A percentile compares a stretch with the other conserved stretches of the same genome.
phyloP scores from a whole-genome alignment of 2,888 invertebrate genomes.

The Pandemis corylana region DNA sequence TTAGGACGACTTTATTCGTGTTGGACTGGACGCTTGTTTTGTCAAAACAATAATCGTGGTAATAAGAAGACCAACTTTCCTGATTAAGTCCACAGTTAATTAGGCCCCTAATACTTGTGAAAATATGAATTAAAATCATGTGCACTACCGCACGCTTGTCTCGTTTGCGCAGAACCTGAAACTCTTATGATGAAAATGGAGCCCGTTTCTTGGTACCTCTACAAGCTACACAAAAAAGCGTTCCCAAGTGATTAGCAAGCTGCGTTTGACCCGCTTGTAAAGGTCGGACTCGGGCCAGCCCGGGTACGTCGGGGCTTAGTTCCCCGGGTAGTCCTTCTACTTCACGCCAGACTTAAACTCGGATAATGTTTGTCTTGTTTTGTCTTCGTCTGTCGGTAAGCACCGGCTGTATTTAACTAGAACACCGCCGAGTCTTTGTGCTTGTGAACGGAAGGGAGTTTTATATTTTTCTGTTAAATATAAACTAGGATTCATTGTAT shows the following conservation, averaged over 20 bases:
- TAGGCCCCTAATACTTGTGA: too few species aligned
- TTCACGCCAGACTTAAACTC: constrained; percentile 15
- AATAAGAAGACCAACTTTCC: too few species aligned
- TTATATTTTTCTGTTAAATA: constrained; percentile 1
- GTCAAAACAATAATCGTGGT: too few species aligned
- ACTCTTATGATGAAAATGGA: too few species aligned
- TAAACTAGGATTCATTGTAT: not conserved
- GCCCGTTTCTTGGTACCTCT: too few species aligned
- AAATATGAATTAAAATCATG: too few species aligned
- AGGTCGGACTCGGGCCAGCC: constrained; percentile 12
- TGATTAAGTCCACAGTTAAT: too few species aligned
- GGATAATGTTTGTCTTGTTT: constrained; percentile 27
- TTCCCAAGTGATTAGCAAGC: constrained; percentile 4
- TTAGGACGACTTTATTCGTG: too few species aligned
- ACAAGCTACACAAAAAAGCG: too few species aligned
- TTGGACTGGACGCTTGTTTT: too few species aligned
- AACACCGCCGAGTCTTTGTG: not conserved
- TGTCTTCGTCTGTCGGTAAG: constrained; percentile 21
- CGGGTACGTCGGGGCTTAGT: constrained; percentile 4
- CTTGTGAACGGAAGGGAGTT: not conserved
- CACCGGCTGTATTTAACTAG: constrained; percentile 16
- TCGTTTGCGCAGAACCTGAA: too few species aligned
- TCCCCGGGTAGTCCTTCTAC: constrained; percentile 7
- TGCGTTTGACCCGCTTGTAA: not conserved
- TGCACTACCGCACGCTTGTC: too few species aligned